A percentile compares a stretch with the other conserved stretches of the same genome.
These are phyloP conservation scores for Cybosia mesomella DNA, from an alignment of 2,888 invertebrate genomes.

Conservation along the genomic window DNA sequence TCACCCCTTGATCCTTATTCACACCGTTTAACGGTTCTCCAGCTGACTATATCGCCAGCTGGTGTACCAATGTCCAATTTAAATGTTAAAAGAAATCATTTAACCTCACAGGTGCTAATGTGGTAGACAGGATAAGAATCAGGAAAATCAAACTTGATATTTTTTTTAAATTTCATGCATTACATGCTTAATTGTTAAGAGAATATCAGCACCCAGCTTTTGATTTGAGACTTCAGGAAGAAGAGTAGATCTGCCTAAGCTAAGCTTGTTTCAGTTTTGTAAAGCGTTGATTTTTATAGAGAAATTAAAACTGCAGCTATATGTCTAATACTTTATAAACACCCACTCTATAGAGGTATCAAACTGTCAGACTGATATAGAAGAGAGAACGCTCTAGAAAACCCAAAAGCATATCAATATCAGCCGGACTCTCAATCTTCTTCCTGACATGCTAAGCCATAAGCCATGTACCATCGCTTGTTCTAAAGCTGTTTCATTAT, in stretches of 20 bases:
- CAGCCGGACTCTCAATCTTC: background rate
- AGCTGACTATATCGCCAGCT: background rate
- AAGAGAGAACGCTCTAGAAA: background rate
- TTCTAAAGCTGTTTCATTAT: background rate
- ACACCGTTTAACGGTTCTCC: too few species aligned
- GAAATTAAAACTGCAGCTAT: background rate
- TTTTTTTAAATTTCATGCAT: background rate
- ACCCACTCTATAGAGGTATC: background rate
- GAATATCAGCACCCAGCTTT: background rate
- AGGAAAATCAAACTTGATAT: too few species aligned
- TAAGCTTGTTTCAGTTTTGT: background rate
- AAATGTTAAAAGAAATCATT: background rate
- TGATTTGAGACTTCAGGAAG: background rate
- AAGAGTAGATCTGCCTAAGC: too few species aligned
- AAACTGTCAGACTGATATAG: background rate
- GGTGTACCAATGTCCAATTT: too few species aligned
- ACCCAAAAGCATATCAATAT: background rate
- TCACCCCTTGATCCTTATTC: too few species aligned
- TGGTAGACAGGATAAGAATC: background rate
- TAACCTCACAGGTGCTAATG: background rate
- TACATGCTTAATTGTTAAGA: background rate
- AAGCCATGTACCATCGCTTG: background rate
- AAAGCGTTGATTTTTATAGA: background rate
- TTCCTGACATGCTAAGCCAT: background rate
- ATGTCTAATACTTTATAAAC: too few species aligned